phyloP scores from a whole-genome alignment of 2,888 invertebrate genomes.

The Congeria kusceri region DNA sequence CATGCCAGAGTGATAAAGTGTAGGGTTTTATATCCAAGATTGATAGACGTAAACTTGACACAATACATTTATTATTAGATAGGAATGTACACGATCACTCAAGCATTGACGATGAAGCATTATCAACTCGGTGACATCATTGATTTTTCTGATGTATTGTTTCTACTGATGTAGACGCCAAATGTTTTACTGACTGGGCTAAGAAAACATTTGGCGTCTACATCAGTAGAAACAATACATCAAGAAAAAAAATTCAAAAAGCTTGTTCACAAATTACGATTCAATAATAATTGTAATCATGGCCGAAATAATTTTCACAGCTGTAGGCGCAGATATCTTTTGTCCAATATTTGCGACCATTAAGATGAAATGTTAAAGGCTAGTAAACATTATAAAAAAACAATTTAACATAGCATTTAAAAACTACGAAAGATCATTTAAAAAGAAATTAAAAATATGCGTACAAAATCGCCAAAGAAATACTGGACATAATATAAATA shows the following conservation, averaged over 20 bases:
- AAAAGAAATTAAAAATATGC: not conserved
- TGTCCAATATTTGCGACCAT: not conserved
- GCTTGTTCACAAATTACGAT: not conserved
- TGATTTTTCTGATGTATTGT: too few species aligned
- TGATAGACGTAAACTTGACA: not conserved
- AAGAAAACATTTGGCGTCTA: constrained; percentile 3
- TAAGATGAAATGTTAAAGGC: not conserved
- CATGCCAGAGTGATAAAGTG: not conserved
- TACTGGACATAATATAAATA: not conserved
- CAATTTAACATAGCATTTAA: not conserved
- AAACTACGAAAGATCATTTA: not conserved
- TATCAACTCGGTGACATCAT: not conserved
- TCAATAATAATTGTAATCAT: not conserved
- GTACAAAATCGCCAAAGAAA: not conserved
- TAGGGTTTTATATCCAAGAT: not conserved
- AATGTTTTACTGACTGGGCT: not conserved
- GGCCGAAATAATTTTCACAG: not conserved
- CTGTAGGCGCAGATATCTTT: not conserved
- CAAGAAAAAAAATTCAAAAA: not conserved
- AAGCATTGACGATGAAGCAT: not conserved
- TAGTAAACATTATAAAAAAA: not conserved
- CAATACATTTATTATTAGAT: not conserved
- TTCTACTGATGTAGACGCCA: not conserved
- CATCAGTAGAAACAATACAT: not conserved
- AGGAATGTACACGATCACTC: not conserved